These are phyloP conservation scores for Cylindroiulus punctatus DNA, from an alignment of 2,888 invertebrate genomes.

Conservation along the genomic window DNA sequence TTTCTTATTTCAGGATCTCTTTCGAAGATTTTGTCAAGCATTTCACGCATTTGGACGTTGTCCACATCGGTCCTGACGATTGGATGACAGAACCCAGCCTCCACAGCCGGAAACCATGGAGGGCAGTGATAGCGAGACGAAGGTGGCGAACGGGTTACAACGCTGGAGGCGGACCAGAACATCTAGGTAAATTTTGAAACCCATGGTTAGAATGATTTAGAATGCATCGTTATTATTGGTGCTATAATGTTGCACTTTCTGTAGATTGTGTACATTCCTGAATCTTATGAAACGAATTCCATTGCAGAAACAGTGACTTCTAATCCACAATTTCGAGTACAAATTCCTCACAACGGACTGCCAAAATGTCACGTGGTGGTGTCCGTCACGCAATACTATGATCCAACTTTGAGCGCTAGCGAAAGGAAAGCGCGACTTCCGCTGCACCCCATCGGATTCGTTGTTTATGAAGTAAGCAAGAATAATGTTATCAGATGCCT, in stretches of 20 bases:
- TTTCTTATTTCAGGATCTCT: constrained; percentile 72
- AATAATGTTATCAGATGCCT: neutral
- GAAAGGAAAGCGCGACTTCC: constrained; percentile 67
- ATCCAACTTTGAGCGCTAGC: constrained; percentile 63
- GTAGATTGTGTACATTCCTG: constrained; percentile 5
- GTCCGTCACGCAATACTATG: constrained; percentile 76
- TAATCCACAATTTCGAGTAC: constrained; percentile 78
- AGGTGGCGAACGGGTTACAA: constrained; percentile 77
- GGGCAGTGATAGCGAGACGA: constrained; percentile 76
- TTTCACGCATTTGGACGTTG: constrained; percentile 76
- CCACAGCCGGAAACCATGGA: constrained; percentile 76
- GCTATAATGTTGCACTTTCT: neutral
- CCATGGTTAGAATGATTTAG: neutral
- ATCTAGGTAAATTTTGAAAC: constrained; percentile 66
- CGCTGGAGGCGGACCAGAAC: constrained; percentile 76
- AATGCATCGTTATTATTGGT: neutral
- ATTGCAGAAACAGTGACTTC: constrained; percentile 73
- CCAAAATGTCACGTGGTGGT: constrained; percentile 79
- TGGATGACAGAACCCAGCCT: constrained; percentile 77
- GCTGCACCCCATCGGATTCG: constrained; percentile 75
- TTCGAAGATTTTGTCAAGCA: constrained; percentile 75
- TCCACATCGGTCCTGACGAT: constrained; percentile 81
- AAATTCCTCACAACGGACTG: constrained; percentile 73
- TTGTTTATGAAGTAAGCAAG: constrained; percentile 72
- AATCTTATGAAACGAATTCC: neutral